Conservation (phyloP, 2,888 invertebrate species). For the Fabriciana adippe region DNA sequence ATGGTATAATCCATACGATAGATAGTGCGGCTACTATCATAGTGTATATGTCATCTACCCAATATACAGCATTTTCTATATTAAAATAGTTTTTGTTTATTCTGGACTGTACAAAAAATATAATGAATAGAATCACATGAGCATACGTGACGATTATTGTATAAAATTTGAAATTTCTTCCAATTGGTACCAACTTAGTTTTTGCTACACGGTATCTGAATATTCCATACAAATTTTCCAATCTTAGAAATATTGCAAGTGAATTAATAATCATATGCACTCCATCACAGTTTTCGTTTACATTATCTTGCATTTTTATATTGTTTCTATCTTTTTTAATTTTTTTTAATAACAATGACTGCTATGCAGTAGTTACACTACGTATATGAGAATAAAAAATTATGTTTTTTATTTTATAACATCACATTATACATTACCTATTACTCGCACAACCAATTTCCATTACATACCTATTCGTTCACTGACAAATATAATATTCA, state of each 20-base stretch:
- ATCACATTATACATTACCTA: too few relatives aligned
- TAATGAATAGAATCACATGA: background rate
- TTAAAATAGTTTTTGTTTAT: background rate
- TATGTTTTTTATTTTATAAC: too few relatives aligned
- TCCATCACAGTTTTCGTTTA: too few relatives aligned
- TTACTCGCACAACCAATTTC: too few relatives aligned
- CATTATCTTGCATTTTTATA: too few relatives aligned
- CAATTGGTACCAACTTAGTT: background rate
- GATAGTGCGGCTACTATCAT: slow-evolving; percentile 8
- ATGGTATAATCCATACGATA: slow-evolving; percentile 6
- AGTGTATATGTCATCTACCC: background rate
- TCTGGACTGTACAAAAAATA: background rate
- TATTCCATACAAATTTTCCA: slow-evolving; percentile 23
- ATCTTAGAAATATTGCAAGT: background rate
- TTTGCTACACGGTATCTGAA: slow-evolving; percentile 11
- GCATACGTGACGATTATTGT: background rate
- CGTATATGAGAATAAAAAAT: too few relatives aligned
- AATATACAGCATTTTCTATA: background rate
- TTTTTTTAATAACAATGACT: too few relatives aligned
- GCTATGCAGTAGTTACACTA: too few relatives aligned
- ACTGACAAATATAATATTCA: too few relatives aligned
- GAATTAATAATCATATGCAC: too few relatives aligned
- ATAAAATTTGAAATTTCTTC: slow-evolving; percentile 1
- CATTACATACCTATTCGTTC: too few relatives aligned
- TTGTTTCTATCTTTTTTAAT: too few relatives aligned